Base-by-base conservation (phyloP, 2,797 vertebrate species). In the Gymnothorax javanicus region DNA sequence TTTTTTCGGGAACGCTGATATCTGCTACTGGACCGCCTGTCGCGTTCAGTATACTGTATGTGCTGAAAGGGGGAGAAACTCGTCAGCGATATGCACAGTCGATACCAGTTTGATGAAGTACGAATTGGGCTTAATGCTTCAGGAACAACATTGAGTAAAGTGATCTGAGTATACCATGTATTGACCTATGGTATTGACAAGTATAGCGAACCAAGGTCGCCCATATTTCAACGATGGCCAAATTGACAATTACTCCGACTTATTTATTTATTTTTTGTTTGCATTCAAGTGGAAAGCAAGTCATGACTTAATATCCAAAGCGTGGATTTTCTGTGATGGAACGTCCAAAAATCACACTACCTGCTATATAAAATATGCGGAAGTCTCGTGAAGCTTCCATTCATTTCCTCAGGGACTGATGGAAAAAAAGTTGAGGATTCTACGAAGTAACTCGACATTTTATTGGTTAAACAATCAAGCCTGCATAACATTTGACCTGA, bases 81-180 rank as follows among this genome's bases (percentile, higher is more conserved):
- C 50, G 12, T 23, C 50, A 52, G 13, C 33, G 33, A n/a, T 56
- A 1, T 81, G n/a, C 52, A 12, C 7, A 9, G 20, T 15, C 0
- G 13, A 33, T 50, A 50, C 13, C 6, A 1, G 50, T 4, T 43
- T 43, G 33, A 43, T 50, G 6, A 20, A 77, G 43, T 5, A 12
- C 71, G 33, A 77, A 17, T 17, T 79, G 15, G 43, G 75, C 9
- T 52, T 17, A 52, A 7, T 79, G 17, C 4, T 86, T 60, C 85
- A 52, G 25, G 60, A 79, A 86, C 58, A 5, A 33, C 59, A n/a
- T 33, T 23, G 84, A 57, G 67, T 75, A 33, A 73, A 73, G 84
- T 59, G 56, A 52, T 60, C 57, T 27, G 64, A 77, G 62, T 86
- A 43, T 43, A 43, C 33, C 33, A 43, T 43, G 33, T 43, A 43